Evolutionary conservation across 1,140 invertebrate genomes (phyloP), one percentile per base, ranked within the genome.

Genomic region (Latrodectus geometricus): DNA sequence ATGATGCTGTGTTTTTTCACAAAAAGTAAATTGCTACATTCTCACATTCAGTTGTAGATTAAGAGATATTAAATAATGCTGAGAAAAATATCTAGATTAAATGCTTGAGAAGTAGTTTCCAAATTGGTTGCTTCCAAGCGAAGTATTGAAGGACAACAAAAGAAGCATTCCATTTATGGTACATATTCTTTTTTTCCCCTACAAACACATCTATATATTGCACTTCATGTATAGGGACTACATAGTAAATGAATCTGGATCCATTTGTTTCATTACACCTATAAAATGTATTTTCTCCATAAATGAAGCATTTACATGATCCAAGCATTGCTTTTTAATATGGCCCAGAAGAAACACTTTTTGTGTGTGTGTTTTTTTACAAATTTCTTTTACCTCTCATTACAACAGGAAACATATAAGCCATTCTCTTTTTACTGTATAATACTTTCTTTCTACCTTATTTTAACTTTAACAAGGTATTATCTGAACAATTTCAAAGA

Each of bases 21-120:
- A 20, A 76, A 79, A 72, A 83, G 82, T n/a, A 76, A 75, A n/a
- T 23, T 84, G 11, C 61, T 69, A 68, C 17, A 23, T 15, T 76
- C 73, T 66, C 73, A 76, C 82, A 84, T 69, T 76, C 65, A 84
- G 15, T 52, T 48, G 20, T 15, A 84, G 73, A 74, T 69, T 61
- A 8, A 61, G 54, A 61, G 54, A 61, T 61, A 61, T 61, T 61
- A 61, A 61, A 17, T 61, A 17, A 61, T 61, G 54, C 54, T 84
- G 20, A 49, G 21, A 83, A 83, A 74, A 83, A 35, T 35, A 35
- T 35, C 35, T 35, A 35, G 2, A 3, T 35, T 35, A 35, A 35
- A 61, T 61, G 54, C 54, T 61, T 61, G 54, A 61, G 17, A 61
- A 61, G 54, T 3, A 61, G 54, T 61, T 14, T 61, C 54, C 17